A percentile compares a stretch with the other conserved stretches of the same genome.
Conservation (phyloP, 2,113 vertebrate species). For the Bos indicus region DNA sequence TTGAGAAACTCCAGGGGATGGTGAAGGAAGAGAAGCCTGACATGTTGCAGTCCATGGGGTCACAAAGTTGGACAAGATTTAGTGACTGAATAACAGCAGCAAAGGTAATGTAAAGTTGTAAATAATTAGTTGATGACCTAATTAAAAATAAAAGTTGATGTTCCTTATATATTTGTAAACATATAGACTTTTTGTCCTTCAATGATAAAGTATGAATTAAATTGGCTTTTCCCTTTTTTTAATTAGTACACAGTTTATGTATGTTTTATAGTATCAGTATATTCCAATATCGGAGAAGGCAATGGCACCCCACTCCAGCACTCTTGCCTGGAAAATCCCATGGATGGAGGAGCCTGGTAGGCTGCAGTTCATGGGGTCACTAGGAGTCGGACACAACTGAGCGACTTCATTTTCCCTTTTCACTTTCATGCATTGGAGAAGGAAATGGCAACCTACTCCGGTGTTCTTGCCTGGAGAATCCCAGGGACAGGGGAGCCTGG, state of each 20-base stretch:
- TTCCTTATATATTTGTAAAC: background rate
- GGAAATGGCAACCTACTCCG: too few relatives aligned
- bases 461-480: too few relatives aligned
- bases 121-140: background rate
- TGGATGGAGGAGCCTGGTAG: too few relatives aligned
- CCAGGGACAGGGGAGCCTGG: too few relatives aligned
- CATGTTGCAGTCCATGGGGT: background rate
- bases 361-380: too few relatives aligned
- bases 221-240: background rate
- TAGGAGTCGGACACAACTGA: too few relatives aligned
- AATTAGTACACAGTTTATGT: background rate
- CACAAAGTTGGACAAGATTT: rapidly evolving
- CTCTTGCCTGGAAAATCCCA: too few relatives aligned
- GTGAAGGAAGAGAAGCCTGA: background rate
- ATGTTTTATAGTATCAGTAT: background rate
- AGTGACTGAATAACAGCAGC: background rate
- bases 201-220: background rate
- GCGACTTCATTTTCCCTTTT: too few relatives aligned
- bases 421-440: too few relatives aligned
- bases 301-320: too few relatives aligned
- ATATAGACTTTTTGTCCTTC: background rate
- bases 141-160: background rate
- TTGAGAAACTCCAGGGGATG: background rate
- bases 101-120: background rate
- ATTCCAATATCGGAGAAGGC: background rate